A percentile compares a stretch with the other conserved stretches of the same genome.
These are phyloP conservation scores for Porites lutea DNA, from an alignment of 64 coral and sea anemone species.

Conservation along the genomic window DNA sequence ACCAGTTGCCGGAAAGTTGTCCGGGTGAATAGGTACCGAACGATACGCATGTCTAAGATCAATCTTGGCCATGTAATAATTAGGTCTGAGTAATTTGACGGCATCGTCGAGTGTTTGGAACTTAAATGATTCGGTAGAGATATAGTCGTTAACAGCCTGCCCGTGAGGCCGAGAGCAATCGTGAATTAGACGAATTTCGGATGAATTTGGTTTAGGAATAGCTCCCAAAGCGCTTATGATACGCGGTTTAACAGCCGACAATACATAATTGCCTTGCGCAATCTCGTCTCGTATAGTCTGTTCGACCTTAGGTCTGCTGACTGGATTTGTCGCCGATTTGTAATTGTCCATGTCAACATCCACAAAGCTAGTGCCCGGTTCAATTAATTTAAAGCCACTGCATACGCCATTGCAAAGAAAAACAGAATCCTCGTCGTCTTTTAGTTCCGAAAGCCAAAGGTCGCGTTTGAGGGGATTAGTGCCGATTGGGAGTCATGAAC, in stretches of 20 bases:
- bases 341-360: constrained; percentile 17
- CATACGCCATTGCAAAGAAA: constrained; percentile 30
- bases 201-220: constrained; percentile 23
- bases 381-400: constrained; percentile 25
- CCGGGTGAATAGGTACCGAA: too few species aligned
- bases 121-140: too few species aligned
- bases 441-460: constrained; percentile 14
- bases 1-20: too few species aligned
- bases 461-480: neutral
- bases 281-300: constrained; percentile 29
- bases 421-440: neutral
- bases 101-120: too few species aligned
- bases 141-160: too few species aligned
- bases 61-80: too few species aligned
- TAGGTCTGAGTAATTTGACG: too few species aligned
- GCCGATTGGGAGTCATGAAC: neutral
- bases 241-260: neutral
- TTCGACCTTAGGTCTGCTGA: neutral
- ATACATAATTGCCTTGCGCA: neutral
- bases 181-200: constrained; percentile 7
- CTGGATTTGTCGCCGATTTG: neutral
- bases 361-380: neutral
- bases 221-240: constrained; percentile 37
- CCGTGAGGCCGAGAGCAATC: constrained; percentile 26
- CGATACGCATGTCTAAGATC: too few species aligned